Conservation (phyloP, 1,140 invertebrate genomes). For the Drosophila triauraria region DNA sequence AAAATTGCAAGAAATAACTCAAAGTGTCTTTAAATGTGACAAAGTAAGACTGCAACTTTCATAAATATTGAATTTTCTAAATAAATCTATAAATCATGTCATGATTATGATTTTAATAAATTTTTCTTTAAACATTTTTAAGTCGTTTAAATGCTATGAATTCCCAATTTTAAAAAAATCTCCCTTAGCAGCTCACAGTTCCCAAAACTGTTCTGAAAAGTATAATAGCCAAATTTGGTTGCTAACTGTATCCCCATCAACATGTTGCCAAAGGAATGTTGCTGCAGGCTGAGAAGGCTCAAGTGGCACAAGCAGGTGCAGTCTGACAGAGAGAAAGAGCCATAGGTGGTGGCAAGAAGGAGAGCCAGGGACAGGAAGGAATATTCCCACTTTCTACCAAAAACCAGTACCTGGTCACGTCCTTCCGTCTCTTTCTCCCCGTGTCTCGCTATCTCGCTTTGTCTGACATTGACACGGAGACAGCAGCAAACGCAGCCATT, state of each 20-base stretch:
- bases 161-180: too few species aligned
- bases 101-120: too few species aligned
- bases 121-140: too few species aligned
- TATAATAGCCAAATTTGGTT: constrained; percentile 6
- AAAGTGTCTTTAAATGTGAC: not conserved
- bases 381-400: constrained; percentile 46
- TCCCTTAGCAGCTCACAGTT: too few species aligned
- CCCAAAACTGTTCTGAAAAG: not conserved
- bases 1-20: not conserved
- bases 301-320: constrained; percentile 47
- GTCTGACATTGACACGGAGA: constrained; percentile 49
- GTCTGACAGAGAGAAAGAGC: not conserved
- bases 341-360: not conserved
- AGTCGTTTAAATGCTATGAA: too few species aligned
- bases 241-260: constrained; percentile 11
- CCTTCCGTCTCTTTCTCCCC: constrained; percentile 1
- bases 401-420: constrained; percentile 40
- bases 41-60: not conserved
- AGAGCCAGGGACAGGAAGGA: not conserved
- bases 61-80: too few species aligned
- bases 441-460: not conserved
- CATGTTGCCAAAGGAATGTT: constrained; percentile 45
- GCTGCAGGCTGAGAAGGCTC: constrained; percentile 20
- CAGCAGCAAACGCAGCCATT: constrained; percentile 67
- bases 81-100: too few species aligned